These are phyloP conservation scores for Nothoprocta perdicaria DNA, from an alignment of 2,113 vertebrate genomes.

Conservation along the genomic window DNA sequence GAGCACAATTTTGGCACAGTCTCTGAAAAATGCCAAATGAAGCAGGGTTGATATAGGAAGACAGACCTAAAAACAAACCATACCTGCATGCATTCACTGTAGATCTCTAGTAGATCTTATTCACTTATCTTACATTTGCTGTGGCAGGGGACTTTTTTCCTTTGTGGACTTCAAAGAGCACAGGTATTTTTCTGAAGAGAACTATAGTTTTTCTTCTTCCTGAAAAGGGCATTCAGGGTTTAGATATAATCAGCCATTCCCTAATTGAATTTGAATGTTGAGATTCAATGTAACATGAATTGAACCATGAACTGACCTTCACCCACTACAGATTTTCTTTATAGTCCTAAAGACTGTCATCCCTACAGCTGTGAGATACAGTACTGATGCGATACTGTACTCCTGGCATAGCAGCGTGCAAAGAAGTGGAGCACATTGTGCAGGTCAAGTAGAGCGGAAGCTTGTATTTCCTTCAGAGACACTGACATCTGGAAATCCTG, in stretches of 20 bases:
- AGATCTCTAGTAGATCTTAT: neutral
- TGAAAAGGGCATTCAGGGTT: neutral
- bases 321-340: conserved; percentile 17
- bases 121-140: neutral
- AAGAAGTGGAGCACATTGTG: conserved; percentile 11
- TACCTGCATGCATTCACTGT: too few species aligned
- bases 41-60: neutral
- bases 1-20: neutral
- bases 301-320: conserved; percentile 18
- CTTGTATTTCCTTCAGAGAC: conserved; percentile 34
- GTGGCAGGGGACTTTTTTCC: neutral
- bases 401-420: neutral
- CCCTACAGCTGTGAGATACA: neutral
- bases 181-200: neutral
- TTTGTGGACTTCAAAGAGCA: neutral
- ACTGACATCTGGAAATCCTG: conserved; percentile 35
- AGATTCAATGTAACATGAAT: neutral
- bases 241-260: neutral
- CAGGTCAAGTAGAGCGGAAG: conserved; percentile 1
- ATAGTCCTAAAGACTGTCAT: neutral
- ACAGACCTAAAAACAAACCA: neutral
- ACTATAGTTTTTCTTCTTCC: neutral
- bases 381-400: neutral
- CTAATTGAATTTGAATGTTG: conserved; percentile 33
- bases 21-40: neutral